phyloP scores from a whole-genome alignment of 2,797 vertebrate species.

The Hoplostethus mediterraneus region DNA sequence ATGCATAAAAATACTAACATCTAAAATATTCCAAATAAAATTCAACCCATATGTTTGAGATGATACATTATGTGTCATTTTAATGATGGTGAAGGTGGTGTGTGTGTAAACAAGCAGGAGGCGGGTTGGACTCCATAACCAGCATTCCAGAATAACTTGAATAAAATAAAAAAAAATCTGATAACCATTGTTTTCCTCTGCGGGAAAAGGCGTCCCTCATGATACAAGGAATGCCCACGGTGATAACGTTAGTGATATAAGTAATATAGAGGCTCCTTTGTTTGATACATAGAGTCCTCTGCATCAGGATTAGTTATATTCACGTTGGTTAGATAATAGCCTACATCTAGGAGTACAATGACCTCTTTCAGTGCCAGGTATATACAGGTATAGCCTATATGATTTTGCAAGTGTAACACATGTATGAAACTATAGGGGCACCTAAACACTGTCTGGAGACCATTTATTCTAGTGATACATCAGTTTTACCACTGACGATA shows the following conservation, averaged over 20 bases:
- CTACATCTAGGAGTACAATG: slow-evolving; percentile 46
- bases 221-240: slow-evolving; percentile 56
- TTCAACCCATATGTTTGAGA: neutral
- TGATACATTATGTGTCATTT: neutral
- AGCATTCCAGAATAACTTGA: slow-evolving; percentile 56
- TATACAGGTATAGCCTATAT: slow-evolving; percentile 40
- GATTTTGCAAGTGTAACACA: slow-evolving; percentile 19
- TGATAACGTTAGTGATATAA: slow-evolving; percentile 71
- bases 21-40: neutral
- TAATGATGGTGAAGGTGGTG: slow-evolving; percentile 20
- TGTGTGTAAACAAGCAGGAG: slow-evolving; percentile 39
- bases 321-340: slow-evolving; percentile 62
- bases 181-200: slow-evolving; percentile 70
- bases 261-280: slow-evolving; percentile 69
- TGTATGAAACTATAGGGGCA: neutral
- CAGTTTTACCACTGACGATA: neutral
- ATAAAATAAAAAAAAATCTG: slow-evolving; percentile 55
- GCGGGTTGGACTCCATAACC: slow-evolving; percentile 26
- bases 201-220: slow-evolving; percentile 64
- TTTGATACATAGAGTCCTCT: slow-evolving; percentile 48
- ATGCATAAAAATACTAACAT: neutral
- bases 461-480: slow-evolving; percentile 28
- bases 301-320: slow-evolving; percentile 59
- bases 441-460: slow-evolving; percentile 4
- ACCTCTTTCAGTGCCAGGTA: slow-evolving; percentile 55